These are phyloP conservation scores for Craseonycteris thonglongyai DNA, from an alignment of 2,113 vertebrate genomes.

Conservation along the genomic window DNA sequence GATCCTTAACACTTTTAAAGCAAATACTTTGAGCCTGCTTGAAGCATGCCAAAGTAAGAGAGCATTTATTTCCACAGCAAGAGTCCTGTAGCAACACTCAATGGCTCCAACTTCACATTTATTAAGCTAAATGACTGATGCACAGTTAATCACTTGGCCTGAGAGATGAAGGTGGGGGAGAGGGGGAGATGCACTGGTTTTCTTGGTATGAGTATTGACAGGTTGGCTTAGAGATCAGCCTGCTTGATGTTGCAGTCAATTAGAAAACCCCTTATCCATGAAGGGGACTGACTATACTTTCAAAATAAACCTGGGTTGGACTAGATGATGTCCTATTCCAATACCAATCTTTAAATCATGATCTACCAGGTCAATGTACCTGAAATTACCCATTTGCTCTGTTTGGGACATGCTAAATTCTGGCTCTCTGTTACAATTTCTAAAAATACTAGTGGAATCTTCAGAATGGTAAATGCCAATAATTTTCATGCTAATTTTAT, in stretches of 20 bases:
- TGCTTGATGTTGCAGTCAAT: slow-evolving; percentile 62
- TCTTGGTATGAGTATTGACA: slow-evolving; percentile 58
- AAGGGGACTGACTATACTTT: slow-evolving; percentile 65
- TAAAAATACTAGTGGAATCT: slow-evolving; percentile 21
- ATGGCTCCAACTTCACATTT: slow-evolving; percentile 3
- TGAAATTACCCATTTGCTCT: slow-evolving; percentile 17
- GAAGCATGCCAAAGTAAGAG: slow-evolving; percentile 1
- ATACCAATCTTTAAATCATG: slow-evolving; percentile 44
- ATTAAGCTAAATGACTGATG: slow-evolving; percentile 58
- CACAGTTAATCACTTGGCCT: slow-evolving; percentile 59
- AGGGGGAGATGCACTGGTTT: not conserved
- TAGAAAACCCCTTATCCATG: slow-evolving; percentile 71
- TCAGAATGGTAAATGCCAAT: not conserved
- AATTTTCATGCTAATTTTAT: not conserved
- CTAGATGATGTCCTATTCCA: slow-evolving; percentile 44
- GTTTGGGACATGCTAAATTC: slow-evolving; percentile 3
- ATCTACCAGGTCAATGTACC: slow-evolving; percentile 43
- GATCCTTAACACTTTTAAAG: not conserved
- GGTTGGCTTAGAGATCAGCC: slow-evolving; percentile 55
- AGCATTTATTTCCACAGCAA: slow-evolving; percentile 44
- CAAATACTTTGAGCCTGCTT: not conserved
- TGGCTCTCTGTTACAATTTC: not conserved
- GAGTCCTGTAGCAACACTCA: slow-evolving; percentile 9
- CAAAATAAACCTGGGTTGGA: slow-evolving; percentile 65
- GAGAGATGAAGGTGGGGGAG: not conserved